These are phyloP conservation scores for Apodemus speciosus DNA, from an alignment of 2,113 vertebrate genomes.

Conservation along the genomic window DNA sequence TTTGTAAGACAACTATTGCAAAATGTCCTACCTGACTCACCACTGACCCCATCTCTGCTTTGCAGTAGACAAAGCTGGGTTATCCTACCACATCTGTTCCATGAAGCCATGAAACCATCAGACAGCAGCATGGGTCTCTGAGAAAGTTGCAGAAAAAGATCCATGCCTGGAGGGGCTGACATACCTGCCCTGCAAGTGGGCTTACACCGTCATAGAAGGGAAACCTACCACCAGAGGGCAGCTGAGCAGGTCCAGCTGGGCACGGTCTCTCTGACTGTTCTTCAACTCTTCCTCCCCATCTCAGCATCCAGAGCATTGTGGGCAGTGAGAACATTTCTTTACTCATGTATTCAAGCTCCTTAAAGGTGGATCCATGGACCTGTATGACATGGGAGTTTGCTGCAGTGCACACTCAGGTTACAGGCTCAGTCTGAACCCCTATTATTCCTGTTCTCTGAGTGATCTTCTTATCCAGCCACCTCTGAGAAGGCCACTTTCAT, in stretches of 20 bases:
- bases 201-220: fast-evolving
- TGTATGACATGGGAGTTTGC: no score
- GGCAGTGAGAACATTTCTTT: neutral
- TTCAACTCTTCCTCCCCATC: neutral
- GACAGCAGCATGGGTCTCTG: no score
- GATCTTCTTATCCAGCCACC: no score
- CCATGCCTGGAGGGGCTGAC: neutral
- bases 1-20: neutral
- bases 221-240: neutral
- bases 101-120: no score
- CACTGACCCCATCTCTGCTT: neutral
- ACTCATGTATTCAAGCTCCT: no score
- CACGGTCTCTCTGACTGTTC: no score
- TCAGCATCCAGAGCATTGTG: neutral
- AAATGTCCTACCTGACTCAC: neutral
- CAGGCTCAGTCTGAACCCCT: neutral
- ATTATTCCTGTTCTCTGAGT: neutral
- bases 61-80: neutral
- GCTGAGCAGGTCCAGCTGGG: no score
- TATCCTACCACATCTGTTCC: no score
- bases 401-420: neutral
- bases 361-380: no score
- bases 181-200: no score
- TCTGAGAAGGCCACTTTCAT: neutral
- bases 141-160: neutral